Percentiles rank a stretch among this genome's conserved stretches.
Evolutionary conservation across 2,113 vertebrate species (phyloP).

Genomic region (Athene noctua): DNA sequence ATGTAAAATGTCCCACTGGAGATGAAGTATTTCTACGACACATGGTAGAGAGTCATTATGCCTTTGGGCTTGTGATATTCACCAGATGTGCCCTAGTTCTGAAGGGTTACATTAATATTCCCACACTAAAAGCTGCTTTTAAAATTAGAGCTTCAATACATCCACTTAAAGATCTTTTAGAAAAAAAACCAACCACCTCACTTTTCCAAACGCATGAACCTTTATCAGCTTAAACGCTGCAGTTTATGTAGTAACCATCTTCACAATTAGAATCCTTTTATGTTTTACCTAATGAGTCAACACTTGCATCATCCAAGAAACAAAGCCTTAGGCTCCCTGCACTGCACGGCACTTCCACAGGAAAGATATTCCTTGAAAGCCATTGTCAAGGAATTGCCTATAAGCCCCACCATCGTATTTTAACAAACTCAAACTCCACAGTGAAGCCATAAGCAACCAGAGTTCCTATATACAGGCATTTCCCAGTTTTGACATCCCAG

Average conservation of each 20-base stretch:
- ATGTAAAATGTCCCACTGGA: slow-evolving; percentile 16
- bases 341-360: neutral
- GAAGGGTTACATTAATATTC: slow-evolving; percentile 48
- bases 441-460: neutral
- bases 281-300: neutral
- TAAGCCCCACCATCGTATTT: neutral
- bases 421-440: neutral
- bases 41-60: slow-evolving; percentile 19
- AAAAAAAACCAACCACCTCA: neutral
- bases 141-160: slow-evolving; percentile 12
- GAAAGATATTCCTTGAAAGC: neutral
- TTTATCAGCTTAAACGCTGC: neutral
- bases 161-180: neutral
- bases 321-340: neutral
- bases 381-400: neutral
- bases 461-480: accelerated
- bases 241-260: neutral
- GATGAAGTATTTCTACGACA: slow-evolving; percentile 21
- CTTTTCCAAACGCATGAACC: neutral
- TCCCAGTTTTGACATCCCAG: neutral
- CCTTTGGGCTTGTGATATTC: slow-evolving; percentile 13
- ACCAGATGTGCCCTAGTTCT: slow-evolving; percentile 55
- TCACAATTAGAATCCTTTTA: neutral
- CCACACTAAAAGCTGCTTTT: slow-evolving; percentile 32
- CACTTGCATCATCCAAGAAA: neutral